Conservation (phyloP, 2,113 vertebrate species). For the Chelonoidis abingdonii region DNA sequence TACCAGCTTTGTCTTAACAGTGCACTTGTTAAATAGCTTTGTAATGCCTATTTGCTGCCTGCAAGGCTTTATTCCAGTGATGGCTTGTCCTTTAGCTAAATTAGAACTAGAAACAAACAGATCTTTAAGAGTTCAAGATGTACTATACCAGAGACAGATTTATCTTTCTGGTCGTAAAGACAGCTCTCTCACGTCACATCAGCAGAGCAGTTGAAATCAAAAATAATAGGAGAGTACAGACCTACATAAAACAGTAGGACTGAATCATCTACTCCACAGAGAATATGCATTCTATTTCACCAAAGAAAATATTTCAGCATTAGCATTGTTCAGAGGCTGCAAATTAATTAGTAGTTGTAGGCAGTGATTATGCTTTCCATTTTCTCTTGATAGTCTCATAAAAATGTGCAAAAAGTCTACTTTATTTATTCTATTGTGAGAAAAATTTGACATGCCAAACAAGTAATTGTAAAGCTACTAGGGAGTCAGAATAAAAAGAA, state of each 20-base stretch:
- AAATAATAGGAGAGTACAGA: conserved; percentile 41
- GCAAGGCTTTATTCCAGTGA: neutral
- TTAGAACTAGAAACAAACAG: neutral
- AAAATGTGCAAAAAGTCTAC: neutral
- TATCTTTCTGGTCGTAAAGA: conserved; percentile 23
- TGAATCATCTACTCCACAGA: conserved; percentile 66
- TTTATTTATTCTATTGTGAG: neutral
- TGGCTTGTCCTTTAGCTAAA: conserved; percentile 1
- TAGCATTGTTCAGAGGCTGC: conserved; percentile 47
- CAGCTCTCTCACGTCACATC: conserved; percentile 5
- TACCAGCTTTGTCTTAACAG: conserved; percentile 11
- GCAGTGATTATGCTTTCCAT: conserved; percentile 35
- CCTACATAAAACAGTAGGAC: conserved; percentile 40
- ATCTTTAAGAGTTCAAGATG: conserved; percentile 9
- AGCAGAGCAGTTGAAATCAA: conserved; percentile 29
- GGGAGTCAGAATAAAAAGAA: neutral
- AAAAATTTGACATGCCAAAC: neutral
- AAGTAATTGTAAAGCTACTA: neutral
- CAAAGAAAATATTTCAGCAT: conserved; percentile 66
- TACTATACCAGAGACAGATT: conserved; percentile 31
- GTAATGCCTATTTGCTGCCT: neutral
- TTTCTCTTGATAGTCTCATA: conserved; percentile 46
- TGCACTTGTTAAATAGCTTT: conserved; percentile 17
- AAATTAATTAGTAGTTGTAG: conserved; percentile 61
- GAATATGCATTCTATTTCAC: conserved; percentile 57